These are phyloP conservation scores for Halcyon badia DNA, from an alignment of 2,797 vertebrate species.

Conservation along the genomic window DNA sequence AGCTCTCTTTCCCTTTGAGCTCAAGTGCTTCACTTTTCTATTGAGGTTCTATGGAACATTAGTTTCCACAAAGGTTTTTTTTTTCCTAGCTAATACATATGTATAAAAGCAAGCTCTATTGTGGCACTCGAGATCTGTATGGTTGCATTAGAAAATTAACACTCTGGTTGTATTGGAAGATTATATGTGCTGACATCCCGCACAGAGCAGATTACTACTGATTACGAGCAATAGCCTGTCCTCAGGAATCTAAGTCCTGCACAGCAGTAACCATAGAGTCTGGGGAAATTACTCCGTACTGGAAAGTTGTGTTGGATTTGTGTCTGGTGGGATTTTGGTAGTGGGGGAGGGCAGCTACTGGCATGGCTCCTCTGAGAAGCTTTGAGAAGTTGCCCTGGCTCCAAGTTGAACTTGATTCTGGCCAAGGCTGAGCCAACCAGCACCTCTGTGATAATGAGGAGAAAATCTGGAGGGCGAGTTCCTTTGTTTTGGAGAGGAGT, in stretches of 20 bases:
- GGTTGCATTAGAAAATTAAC: conserved; percentile 28
- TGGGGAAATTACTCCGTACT: rapidly evolving
- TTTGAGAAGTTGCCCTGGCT: not conserved
- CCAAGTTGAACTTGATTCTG: not conserved
- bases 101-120: conserved; percentile 25
- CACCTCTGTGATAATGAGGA: not conserved
- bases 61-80: conserved; percentile 28
- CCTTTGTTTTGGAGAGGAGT: not conserved
- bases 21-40: conserved; percentile 39
- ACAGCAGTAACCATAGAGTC: not conserved
- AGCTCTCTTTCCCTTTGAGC: conserved; percentile 10
- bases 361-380: not conserved
- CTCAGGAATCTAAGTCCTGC: not conserved
- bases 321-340: not conserved
- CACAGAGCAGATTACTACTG: conserved; percentile 14
- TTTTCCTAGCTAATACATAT: not conserved
- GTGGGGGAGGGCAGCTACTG: not conserved
- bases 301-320: not conserved
- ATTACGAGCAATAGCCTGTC: not conserved
- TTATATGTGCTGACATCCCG: not conserved
- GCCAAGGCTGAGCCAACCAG: not conserved
- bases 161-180: conserved; percentile 23
- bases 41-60: not conserved
- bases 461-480: not conserved
- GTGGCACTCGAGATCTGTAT: not conserved